Percentiles rank a stretch among this genome's conserved stretches.
These are phyloP conservation scores for Lasioglossum pauxillum DNA, from an alignment of 2,888 invertebrate species.

Conservation along the genomic window DNA sequence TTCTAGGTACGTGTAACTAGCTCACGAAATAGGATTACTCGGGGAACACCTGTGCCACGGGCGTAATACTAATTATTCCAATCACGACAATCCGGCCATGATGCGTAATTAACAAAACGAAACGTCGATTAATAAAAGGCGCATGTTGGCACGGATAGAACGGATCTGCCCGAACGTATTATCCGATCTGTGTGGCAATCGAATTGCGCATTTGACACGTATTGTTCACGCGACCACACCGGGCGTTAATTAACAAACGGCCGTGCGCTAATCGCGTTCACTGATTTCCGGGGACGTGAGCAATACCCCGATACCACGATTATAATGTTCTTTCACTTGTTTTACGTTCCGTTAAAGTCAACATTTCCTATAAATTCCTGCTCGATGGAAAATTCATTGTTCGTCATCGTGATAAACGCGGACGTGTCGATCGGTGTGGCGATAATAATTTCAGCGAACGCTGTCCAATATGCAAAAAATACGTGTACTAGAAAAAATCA, in stretches of 20 bases:
- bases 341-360: background rate
- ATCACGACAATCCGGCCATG: conserved; percentile 41
- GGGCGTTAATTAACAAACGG: conserved; percentile 67
- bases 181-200: conserved; percentile 52
- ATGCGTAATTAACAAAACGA: conserved; percentile 68
- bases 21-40: conserved; percentile 20
- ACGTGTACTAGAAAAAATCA: background rate
- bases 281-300: conserved; percentile 29
- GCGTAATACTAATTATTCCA: conserved; percentile 40
- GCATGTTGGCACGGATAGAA: conserved; percentile 38
- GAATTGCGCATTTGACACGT: conserved; percentile 60
- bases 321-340: background rate
- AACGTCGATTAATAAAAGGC: conserved; percentile 69
- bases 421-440: background rate
- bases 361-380: background rate
- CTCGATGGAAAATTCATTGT: background rate
- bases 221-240: conserved; percentile 58
- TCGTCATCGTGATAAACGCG: background rate
- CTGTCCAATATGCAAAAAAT: background rate
- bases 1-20: background rate
- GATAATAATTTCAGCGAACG: background rate
- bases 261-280: conserved; percentile 44
- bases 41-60: background rate
- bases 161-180: conserved; percentile 47
- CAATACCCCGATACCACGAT: background rate